Percentiles rank a stretch among this genome's conserved stretches.
Evolutionary conservation across 2,113 vertebrate genomes (phyloP).

Genomic region (Rhinichthys klamathensis): DNA sequence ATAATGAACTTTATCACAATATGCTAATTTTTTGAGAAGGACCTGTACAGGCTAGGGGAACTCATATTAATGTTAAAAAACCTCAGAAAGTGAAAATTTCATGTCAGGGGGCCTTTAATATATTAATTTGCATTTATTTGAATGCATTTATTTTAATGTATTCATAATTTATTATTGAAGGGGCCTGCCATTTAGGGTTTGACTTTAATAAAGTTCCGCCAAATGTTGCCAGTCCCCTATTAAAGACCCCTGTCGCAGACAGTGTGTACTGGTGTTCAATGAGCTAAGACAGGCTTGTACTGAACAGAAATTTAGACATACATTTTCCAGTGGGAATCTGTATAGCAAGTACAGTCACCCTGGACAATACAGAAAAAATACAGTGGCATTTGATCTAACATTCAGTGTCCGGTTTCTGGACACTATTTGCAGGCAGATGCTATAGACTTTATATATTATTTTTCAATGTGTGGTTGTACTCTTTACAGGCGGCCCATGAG

Average conservation of each 20-base stretch:
- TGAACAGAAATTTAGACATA: not conserved
- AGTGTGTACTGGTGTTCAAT: not conserved
- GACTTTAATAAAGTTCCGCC: not conserved
- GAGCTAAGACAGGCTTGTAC: not conserved
- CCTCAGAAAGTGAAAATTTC: too few species aligned
- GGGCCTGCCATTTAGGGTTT: not conserved
- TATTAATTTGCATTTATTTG: not conserved
- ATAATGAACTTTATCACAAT: too few species aligned
- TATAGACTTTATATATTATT: not conserved
- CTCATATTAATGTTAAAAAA: too few species aligned
- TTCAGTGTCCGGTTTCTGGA: not conserved
- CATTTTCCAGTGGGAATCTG: not conserved
- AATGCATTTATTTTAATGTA: not conserved
- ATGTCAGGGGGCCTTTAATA: too few species aligned
- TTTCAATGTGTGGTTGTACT: slow-evolving; percentile 20
- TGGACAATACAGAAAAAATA: not conserved
- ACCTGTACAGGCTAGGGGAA: too few species aligned
- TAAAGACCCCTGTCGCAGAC: not conserved
- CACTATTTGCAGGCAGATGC: not conserved
- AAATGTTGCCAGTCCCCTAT: not conserved
- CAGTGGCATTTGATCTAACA: not conserved
- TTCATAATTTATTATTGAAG: too few species aligned
- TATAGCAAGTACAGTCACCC: not conserved
- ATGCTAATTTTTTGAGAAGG: too few species aligned
- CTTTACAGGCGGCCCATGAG: slow-evolving; percentile 82